Percentiles rank a stretch among this genome's conserved stretches.
Evolutionary conservation across 2,797 vertebrate species (phyloP).

Genomic region (Pygocentrus nattereri): DNA sequence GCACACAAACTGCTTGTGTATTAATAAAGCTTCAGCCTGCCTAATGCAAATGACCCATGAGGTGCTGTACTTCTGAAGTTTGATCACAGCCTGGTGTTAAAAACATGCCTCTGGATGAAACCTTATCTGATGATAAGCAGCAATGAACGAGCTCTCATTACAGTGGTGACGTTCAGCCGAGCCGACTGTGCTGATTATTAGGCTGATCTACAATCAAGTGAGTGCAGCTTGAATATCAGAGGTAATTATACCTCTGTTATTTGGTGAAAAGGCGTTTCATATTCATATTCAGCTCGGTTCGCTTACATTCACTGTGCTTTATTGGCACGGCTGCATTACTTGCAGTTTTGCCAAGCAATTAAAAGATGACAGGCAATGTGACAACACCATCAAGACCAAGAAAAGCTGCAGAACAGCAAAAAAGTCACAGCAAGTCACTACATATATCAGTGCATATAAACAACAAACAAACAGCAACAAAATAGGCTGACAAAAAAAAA

Average conservation of each 20-base stretch:
- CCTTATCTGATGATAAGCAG: neutral
- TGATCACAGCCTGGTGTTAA: conserved; percentile 14
- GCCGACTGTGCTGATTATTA: neutral
- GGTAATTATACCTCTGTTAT: neutral
- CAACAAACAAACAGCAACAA: too few relatives aligned
- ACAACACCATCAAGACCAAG: neutral
- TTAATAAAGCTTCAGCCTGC: neutral
- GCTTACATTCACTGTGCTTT: neutral
- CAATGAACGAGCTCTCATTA: conserved; percentile 8
- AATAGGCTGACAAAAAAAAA: too few relatives aligned
- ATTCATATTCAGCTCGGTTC: neutral
- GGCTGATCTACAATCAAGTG: neutral
- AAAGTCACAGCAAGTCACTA: too few relatives aligned
- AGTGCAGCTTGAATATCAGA: neutral
- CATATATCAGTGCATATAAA: too few relatives aligned
- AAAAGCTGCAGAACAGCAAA: too few relatives aligned
- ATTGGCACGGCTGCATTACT: neutral
- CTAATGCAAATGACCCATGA: neutral
- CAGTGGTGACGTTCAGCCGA: neutral
- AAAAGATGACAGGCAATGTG: neutral
- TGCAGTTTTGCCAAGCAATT: too few relatives aligned
- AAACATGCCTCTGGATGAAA: neutral
- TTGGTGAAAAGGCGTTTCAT: neutral
- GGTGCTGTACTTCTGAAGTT: neutral
- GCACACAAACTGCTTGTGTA: neutral